Conservation (phyloP, 2,797 vertebrate species). For the Phaenicophaeus curvirostris region DNA sequence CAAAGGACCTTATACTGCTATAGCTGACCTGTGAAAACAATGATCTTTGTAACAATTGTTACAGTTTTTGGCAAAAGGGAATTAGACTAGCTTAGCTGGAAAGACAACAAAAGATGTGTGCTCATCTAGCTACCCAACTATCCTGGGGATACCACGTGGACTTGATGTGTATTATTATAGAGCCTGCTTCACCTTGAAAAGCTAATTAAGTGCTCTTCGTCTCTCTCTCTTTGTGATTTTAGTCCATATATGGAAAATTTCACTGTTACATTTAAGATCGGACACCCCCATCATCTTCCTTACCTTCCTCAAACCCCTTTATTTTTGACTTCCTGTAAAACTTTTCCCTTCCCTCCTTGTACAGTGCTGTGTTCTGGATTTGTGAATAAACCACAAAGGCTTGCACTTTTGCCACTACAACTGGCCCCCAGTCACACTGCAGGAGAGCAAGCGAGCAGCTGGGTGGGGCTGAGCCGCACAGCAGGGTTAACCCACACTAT, state of each 20-base stretch:
- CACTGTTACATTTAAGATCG: not conserved
- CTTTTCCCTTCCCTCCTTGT: not conserved
- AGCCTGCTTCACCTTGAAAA: not conserved
- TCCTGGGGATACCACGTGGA: not conserved
- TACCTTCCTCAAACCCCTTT: not conserved
- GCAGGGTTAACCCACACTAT: not conserved
- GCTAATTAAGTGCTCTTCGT: not conserved
- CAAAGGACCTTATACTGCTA: slow-evolving; percentile 91
- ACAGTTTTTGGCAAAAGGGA: not conserved
- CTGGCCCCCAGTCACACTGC: not conserved
- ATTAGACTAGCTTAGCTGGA: not conserved
- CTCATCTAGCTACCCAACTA: not conserved
- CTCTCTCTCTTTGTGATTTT: not conserved
- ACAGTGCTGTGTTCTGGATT: not conserved
- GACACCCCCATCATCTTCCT: not conserved
- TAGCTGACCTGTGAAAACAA: slow-evolving; percentile 88
- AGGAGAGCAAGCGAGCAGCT: rapidly evolving
- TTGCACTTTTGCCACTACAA: not conserved
- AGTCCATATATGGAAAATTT: not conserved
- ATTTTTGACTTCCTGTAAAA: not conserved
- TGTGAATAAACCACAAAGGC: not conserved
- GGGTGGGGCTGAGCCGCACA: not conserved
- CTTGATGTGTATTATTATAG: not conserved
- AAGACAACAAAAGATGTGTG: not conserved
- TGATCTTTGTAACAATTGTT: not conserved